Conservation (phyloP, 2,113 vertebrate species). For the Ptyas mucosa region DNA sequence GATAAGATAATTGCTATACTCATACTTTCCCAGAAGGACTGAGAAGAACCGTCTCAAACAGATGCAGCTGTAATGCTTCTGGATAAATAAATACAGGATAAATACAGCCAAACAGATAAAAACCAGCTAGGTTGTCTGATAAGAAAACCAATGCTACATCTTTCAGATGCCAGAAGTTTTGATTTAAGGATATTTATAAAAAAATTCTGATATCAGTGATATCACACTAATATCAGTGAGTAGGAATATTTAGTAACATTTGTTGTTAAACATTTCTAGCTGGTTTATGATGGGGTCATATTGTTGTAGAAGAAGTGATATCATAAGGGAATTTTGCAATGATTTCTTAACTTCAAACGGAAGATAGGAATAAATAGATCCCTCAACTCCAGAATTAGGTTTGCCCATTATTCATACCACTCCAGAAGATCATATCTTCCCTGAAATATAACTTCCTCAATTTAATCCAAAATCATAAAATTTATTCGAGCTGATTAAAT, state of each 20-base stretch:
- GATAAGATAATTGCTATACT: not conserved
- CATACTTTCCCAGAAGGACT: not conserved
- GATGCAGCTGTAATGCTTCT: not conserved
- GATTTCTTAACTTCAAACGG: not conserved
- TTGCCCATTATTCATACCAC: not conserved
- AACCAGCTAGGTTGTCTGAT: not conserved
- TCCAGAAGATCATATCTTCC: not conserved
- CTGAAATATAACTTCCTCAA: not conserved
- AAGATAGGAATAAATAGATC: not conserved
- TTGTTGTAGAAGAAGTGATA: not conserved
- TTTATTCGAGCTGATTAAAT: not conserved
- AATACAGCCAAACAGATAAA: not conserved
- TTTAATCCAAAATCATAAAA: not conserved
- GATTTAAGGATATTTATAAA: not conserved
- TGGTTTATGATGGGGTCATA: not conserved
- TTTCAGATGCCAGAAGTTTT: not conserved
- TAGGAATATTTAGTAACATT: not conserved
- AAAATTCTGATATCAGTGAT: not conserved
- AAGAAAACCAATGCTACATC: not conserved
- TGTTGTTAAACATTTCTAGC: not conserved
- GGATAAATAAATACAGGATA: not conserved
- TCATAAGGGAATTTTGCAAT: not conserved
- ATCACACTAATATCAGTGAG: not conserved
- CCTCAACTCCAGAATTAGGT: not conserved
- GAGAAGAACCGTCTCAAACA: not conserved